Conservation (phyloP, 2,888 invertebrate species). For the Glaucopsyche alexis region DNA sequence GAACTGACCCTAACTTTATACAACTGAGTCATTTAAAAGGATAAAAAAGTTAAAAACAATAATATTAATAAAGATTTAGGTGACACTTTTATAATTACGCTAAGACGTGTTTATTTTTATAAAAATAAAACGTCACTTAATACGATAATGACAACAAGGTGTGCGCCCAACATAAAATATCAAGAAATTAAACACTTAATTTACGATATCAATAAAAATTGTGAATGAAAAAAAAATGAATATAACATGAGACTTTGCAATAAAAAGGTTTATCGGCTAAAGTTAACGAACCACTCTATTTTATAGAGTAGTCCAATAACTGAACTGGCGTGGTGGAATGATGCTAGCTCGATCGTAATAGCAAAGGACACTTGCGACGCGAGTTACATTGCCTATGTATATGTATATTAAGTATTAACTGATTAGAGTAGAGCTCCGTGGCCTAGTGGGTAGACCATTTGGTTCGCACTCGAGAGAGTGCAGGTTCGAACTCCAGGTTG, state of each 20-base stretch:
- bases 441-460: too few species aligned
- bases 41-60: background rate
- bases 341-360: slow-evolving; percentile 52
- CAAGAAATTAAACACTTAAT: slow-evolving; percentile 26
- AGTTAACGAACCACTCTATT: slow-evolving; percentile 68
- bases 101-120: background rate
- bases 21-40: background rate
- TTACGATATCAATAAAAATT: slow-evolving; percentile 31
- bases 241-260: slow-evolving; percentile 53
- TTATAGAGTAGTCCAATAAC: slow-evolving; percentile 70
- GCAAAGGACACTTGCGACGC: slow-evolving; percentile 69
- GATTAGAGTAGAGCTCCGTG: too few species aligned
- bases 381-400: slow-evolving; percentile 39
- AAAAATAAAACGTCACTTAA: slow-evolving; percentile 14
- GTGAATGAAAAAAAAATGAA: slow-evolving; percentile 55
- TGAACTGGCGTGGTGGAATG: slow-evolving; percentile 54
- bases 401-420: too few species aligned
- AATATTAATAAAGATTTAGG: slow-evolving; percentile 9
- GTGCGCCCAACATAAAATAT: slow-evolving; percentile 19
- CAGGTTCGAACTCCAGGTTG: too few species aligned
- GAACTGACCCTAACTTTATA: too few species aligned
- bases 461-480: too few species aligned
- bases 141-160: slow-evolving; percentile 12
- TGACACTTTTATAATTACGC: slow-evolving; percentile 1
- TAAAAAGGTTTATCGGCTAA: slow-evolving; percentile 55